These are phyloP conservation scores for Platysteira castanea DNA, from an alignment of 2,113 vertebrate species.

Conservation along the genomic window DNA sequence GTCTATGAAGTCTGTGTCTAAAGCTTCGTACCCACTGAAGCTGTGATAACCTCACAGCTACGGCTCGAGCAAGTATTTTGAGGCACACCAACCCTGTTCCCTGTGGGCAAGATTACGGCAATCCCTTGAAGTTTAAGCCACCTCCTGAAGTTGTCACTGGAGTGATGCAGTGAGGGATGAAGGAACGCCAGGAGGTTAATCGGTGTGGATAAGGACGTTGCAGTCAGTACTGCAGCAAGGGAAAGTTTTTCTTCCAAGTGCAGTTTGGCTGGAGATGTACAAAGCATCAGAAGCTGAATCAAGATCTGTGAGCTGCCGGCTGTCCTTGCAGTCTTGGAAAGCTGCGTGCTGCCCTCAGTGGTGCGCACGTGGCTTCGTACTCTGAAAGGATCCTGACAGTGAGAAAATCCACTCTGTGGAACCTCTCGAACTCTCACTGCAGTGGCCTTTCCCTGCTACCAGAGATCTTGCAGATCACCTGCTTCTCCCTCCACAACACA, in stretches of 20 bases:
- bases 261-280: background rate
- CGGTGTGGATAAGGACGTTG: background rate
- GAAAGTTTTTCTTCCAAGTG: background rate
- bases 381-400: background rate
- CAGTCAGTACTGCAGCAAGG: background rate
- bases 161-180: background rate
- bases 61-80: background rate
- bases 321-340: background rate
- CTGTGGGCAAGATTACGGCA: background rate
- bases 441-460: background rate
- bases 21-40: background rate
- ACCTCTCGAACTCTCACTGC: background rate
- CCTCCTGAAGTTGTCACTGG: background rate
- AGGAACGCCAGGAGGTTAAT: background rate
- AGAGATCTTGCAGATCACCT: background rate
- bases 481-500: background rate
- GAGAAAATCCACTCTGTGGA: background rate
- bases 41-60: background rate
- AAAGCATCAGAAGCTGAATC: background rate
- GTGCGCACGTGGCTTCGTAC: fast-evolving
- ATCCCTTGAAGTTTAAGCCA: background rate
- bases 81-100: background rate
- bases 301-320: background rate
- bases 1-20: background rate
- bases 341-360: background rate